phyloP scores from a whole-genome alignment of 2,797 vertebrate species.

The Toxotes lorentzi region DNA sequence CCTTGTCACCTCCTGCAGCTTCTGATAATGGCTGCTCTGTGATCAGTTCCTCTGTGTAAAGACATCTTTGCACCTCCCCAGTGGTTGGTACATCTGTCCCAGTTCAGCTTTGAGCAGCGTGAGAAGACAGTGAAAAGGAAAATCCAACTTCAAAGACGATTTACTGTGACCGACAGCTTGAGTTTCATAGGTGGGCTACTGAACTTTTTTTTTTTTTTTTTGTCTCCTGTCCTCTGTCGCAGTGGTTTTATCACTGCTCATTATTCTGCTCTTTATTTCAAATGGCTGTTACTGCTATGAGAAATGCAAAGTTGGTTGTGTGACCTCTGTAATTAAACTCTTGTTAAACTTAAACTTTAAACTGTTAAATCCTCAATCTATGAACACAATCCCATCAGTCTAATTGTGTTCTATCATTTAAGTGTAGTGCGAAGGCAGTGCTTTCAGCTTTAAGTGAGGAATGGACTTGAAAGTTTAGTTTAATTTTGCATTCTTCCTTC shows the following conservation, averaged over 20 bases:
- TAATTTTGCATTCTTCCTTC: background rate
- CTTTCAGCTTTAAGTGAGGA: background rate
- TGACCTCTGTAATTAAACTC: conserved; percentile 23
- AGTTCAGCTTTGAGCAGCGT: conserved; percentile 45
- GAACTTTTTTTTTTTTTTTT: conserved; percentile 35
- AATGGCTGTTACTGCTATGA: background rate
- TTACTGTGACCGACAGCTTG: conserved; percentile 39
- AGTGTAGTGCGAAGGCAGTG: background rate
- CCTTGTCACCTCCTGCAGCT: conserved; percentile 57
- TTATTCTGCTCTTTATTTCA: conserved; percentile 16
- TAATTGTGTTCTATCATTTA: background rate
- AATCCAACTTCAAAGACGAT: conserved; percentile 51
- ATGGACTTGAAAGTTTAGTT: background rate
- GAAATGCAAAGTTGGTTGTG: conserved; percentile 1
- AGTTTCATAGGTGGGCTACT: conserved; percentile 18
- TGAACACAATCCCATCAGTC: background rate
- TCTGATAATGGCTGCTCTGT: conserved; percentile 64
- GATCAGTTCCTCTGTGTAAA: conserved; percentile 61
- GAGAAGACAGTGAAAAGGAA: conserved; percentile 34
- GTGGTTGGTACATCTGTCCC: conserved; percentile 56
- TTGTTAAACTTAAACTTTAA: too few species aligned
- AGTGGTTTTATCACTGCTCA: conserved; percentile 4
- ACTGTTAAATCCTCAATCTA: background rate
- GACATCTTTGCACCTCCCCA: conserved; percentile 48
- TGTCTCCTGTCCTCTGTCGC: background rate